phyloP scores from a whole-genome alignment of 2,888 invertebrate genomes.

The Dysmachus trigonus region DNA sequence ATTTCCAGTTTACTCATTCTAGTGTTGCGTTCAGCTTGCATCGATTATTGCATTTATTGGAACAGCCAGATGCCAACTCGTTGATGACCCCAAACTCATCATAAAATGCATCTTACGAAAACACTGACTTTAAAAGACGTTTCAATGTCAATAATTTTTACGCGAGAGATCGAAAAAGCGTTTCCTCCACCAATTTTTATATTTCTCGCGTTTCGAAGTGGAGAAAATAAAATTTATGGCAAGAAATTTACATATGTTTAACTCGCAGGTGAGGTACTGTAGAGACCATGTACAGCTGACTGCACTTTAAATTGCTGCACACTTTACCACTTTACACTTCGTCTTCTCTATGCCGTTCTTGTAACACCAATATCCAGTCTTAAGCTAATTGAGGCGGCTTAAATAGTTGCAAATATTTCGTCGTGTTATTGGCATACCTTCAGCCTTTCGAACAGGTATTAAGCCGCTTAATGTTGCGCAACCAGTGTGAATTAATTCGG shows the following conservation, averaged over 20 bases:
- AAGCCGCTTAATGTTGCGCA: not conserved
- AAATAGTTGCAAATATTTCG: not conserved
- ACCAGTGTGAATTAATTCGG: not conserved
- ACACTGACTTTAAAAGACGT: not conserved
- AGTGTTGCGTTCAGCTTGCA: too few species aligned
- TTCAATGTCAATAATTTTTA: not conserved
- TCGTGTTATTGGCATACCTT: not conserved
- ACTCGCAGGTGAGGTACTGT: not conserved
- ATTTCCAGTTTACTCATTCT: not conserved
- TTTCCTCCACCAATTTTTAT: not conserved
- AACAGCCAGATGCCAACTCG: not conserved
- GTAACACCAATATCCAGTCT: not conserved
- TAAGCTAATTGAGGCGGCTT: not conserved
- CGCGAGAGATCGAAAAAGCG: not conserved
- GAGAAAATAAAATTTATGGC: not conserved
- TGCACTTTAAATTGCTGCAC: not conserved
- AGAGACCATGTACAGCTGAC: not conserved
- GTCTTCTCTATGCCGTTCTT: not conserved
- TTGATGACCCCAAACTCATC: not conserved
- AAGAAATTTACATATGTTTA: not conserved
- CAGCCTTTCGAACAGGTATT: not conserved
- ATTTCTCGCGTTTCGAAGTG: not conserved
- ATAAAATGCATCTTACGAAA: not conserved
- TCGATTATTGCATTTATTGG: not conserved
- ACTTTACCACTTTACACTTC: not conserved